A percentile compares a stretch with the other conserved stretches of the same genome.
Conservation (phyloP, 2,888 invertebrate genomes). For the Caenorhabditis parvicauda region DNA sequence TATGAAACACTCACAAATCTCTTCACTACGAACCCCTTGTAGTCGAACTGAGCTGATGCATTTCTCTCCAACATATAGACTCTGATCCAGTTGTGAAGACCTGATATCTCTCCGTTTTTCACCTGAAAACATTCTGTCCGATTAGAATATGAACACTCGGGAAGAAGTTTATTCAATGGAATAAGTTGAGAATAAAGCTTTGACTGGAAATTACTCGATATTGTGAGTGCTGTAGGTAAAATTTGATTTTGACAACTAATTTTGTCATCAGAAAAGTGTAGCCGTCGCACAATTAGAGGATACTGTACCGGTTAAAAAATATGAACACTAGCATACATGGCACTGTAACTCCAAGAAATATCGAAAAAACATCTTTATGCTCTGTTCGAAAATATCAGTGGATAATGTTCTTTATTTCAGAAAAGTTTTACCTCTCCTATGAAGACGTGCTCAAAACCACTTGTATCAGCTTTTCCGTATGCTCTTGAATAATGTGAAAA, state of each 20-base stretch:
- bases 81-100: slow-evolving; percentile 85
- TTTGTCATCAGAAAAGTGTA: too few relatives aligned
- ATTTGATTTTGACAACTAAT: too few relatives aligned
- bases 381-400: background rate
- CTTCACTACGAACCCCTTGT: slow-evolving; percentile 59
- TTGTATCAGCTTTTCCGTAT: slow-evolving; percentile 75
- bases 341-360: too few relatives aligned
- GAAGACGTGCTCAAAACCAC: slow-evolving; percentile 89
- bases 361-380: too few relatives aligned
- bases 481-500: slow-evolving; percentile 77
- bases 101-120: slow-evolving; percentile 74
- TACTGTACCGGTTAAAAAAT: too few relatives aligned
- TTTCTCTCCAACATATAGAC: slow-evolving; percentile 71
- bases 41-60: slow-evolving; percentile 67
- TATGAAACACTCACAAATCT: slow-evolving; percentile 45
- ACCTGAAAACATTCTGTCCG: slow-evolving; percentile 23
- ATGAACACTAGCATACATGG: too few relatives aligned
- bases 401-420: background rate
- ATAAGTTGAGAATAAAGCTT: too few relatives aligned
- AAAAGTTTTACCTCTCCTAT: slow-evolving; percentile 80
- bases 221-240: too few relatives aligned
- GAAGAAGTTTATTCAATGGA: too few relatives aligned
- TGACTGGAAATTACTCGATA: too few relatives aligned
- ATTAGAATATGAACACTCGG: background rate
- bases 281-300: too few relatives aligned